A percentile compares a stretch with the other conserved stretches of the same genome.
Conservation (phyloP, 2,113 vertebrate species). For the Mugil cephalus region DNA sequence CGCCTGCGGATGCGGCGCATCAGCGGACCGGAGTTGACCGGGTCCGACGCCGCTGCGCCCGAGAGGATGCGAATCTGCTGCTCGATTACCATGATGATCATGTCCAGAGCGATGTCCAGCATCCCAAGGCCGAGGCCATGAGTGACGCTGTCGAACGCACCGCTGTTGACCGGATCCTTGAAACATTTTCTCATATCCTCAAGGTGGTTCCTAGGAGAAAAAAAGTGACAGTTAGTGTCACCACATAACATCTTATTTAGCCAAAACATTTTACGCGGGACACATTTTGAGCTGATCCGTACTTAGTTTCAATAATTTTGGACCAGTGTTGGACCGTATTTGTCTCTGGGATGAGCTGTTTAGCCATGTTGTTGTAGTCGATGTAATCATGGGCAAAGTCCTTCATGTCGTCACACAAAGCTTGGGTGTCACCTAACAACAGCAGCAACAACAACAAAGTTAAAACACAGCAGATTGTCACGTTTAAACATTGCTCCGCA, state of each 20-base stretch:
- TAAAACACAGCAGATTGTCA: not conserved
- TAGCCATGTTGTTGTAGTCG: conserved; percentile 84
- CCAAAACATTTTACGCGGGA: not conserved
- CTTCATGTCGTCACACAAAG: conserved; percentile 85
- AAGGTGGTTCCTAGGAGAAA: conserved; percentile 80
- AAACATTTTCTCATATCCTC: conserved; percentile 85
- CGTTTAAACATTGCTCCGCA: too few relatives aligned
- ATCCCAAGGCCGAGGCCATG: conserved; percentile 84
- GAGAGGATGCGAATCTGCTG: conserved; percentile 86
- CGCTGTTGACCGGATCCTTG: conserved; percentile 79
- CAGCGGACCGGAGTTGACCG: conserved; percentile 56
- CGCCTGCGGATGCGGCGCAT: conserved; percentile 78
- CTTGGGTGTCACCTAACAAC: conserved; percentile 81
- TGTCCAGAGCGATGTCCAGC: conserved; percentile 82
- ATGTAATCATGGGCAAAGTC: conserved; percentile 86
- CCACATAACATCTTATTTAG: too few relatives aligned
- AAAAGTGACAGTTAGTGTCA: not conserved
- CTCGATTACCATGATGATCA: conserved; percentile 81
- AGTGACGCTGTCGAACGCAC: conserved; percentile 80
- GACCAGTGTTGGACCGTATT: conserved; percentile 89
- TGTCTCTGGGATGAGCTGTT: conserved; percentile 83
- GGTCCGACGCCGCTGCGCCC: conserved; percentile 78
- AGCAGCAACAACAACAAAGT: not conserved
- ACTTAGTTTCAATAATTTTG: conserved; percentile 87
- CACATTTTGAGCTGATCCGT: conserved; percentile 6